phyloP scores from a whole-genome alignment of 2,113 vertebrate species.

The Sphyrna mokarran region DNA sequence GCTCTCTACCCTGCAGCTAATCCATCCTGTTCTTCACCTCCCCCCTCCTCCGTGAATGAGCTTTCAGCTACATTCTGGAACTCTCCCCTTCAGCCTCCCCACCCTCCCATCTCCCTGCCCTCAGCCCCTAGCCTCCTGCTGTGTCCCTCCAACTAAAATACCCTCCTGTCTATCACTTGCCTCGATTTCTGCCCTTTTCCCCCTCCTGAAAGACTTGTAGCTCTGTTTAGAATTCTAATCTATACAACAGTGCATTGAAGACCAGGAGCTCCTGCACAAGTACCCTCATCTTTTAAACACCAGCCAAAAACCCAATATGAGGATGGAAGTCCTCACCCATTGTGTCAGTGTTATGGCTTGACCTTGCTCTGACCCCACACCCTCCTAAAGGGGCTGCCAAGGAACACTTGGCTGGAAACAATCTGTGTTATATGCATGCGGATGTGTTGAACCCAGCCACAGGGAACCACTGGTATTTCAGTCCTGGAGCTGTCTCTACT shows the following conservation, averaged over 20 bases:
- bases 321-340: neutral
- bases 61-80: neutral
- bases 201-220: neutral
- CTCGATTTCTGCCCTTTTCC: neutral
- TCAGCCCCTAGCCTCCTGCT: too few species aligned
- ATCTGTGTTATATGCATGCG: neutral
- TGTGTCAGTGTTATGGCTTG: too few species aligned
- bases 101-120: neutral
- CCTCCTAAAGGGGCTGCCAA: neutral
- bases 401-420: neutral
- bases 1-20: neutral
- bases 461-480: neutral
- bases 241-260: neutral
- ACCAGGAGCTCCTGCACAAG: neutral
- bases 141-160: neutral
- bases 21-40: too few species aligned
- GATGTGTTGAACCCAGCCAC: neutral
- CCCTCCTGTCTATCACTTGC: neutral
- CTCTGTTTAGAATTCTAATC: neutral
- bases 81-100: neutral
- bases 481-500: conserved; percentile 41
- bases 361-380: neutral
- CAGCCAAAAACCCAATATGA: neutral
- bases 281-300: neutral
- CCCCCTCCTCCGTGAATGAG: neutral